Base-by-base conservation (phyloP, 2,888 invertebrate species). In the Oscheius sp. region DNA sequence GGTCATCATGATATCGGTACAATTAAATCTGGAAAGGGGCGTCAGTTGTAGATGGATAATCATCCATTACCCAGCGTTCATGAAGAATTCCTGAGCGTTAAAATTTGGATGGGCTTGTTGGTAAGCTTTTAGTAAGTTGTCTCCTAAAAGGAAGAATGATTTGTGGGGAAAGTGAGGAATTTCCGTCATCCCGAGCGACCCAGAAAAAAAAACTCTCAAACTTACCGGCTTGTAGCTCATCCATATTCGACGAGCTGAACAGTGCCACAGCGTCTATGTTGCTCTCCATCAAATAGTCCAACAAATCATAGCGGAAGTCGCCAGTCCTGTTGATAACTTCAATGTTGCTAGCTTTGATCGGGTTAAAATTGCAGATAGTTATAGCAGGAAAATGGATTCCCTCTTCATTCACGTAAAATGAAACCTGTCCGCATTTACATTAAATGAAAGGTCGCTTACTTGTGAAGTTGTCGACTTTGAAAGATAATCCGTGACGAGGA, bases 361-460 rank as follows among this genome's bases (percentile, higher is more conserved):
- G 81, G 59, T 87, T 87, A 72, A 85, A 87, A 73, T 81, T 86
- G 73, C 86, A 86, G 2, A 86, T 79, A 18, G 86, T 86, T 27
- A 87, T 79, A 25, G 78, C 66, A 41, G 87, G 87, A 73, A 87
- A 84, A 29, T 70, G 63, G 53, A 87, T 76, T 2, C 87, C 86
- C 9, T 85, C 77, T 35, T 85, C 85, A 52, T 83, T 79, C n/a
- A 86, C 68, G 18, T 84, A 72, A 70, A 86, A 86, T 9, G 86
- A 86, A 12, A 86, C 83, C 84, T 86, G 58, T n/a, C n/a, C n/a
- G n/a, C n/a, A n/a, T n/a, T n/a, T n/a, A n/a, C n/a, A n/a, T n/a
- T n/a, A n/a, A n/a, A 66, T 13, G 6, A 13, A n/a, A 41, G 43
- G 12, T 27, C 5, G 56, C 29, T 25, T 23, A 83, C 81, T 70